Conservation (phyloP, 92 coral and sea anemone genomes). For the Epizoanthus ramosus region DNA sequence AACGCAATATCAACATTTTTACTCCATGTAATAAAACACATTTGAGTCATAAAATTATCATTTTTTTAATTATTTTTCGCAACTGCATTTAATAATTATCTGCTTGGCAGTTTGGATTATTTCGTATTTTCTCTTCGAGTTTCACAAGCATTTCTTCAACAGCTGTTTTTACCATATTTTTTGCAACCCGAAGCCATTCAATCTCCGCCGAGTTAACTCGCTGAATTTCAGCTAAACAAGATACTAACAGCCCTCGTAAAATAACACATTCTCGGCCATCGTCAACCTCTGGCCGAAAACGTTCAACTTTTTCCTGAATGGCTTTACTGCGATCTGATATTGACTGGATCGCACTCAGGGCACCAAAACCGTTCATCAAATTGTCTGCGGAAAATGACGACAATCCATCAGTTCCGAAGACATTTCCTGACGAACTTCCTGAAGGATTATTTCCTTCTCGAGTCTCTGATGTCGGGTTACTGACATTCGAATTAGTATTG, state of each 20-base stretch:
- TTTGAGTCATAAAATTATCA: no score
- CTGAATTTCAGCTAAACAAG: slow-evolving; percentile 66
- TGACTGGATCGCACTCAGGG: slow-evolving; percentile 46
- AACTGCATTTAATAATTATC: slow-evolving; percentile 19
- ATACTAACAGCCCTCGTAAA: slow-evolving; percentile 61
- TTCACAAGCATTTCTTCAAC: slow-evolving; percentile 53
- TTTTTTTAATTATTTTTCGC: no score
- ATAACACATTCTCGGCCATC: slow-evolving; percentile 65
- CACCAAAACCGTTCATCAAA: slow-evolving; percentile 47
- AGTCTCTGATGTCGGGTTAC: slow-evolving; percentile 38
- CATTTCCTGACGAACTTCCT: slow-evolving; percentile 28
- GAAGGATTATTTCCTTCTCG: slow-evolving; percentile 6
- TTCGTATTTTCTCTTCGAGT: slow-evolving; percentile 62
- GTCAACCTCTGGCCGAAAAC: slow-evolving; percentile 55
- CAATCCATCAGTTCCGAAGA: slow-evolving; percentile 5
- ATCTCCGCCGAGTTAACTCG: slow-evolving; percentile 60
- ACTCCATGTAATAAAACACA: no score
- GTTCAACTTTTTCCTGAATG: slow-evolving; percentile 63
- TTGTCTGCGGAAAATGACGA: slow-evolving; percentile 52
- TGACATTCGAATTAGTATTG: not conserved
- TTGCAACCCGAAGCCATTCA: slow-evolving; percentile 75
- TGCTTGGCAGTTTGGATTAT: slow-evolving; percentile 36
- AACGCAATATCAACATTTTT: no score
- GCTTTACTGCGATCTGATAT: slow-evolving; percentile 66
- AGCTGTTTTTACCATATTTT: slow-evolving; percentile 69